Base-by-base conservation (phyloP, 2,797 vertebrate genomes). In the Liparis tanakae region DNA sequence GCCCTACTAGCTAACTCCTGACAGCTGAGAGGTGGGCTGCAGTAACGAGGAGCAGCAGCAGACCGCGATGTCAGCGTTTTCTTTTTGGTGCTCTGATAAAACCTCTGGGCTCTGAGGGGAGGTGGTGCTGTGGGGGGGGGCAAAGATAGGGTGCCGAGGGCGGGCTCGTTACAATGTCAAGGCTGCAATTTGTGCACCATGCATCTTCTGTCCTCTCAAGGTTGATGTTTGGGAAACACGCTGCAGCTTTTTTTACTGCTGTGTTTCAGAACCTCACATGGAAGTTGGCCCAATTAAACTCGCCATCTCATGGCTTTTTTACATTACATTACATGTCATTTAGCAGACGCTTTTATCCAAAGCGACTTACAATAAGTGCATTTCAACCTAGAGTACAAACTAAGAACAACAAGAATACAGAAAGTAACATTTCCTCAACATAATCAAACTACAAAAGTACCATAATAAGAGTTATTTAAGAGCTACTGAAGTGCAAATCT, bases 11-110 rank as follows among this genome's bases (percentile, higher is more conserved):
- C 91, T 85, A 94, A 41, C 65, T 84, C 72, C 79, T 96, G 96
- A 96, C 95, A 96, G 95, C 92, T 87, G 94, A 96, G 95, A 96
- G 83, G 94, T 76, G 76, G 79, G 79, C 76, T 74, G 87, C 95
- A 96, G 95, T 96, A 97, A 97, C 93, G 94, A 96, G 95, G 93
- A 93, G 84, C 84, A 87, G 85, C 93, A 94, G 80, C 85, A 73
- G 83, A 76, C 72, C 79, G 91, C 94, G 82, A 83, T 95, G 95
- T 96, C 95, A 96, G 94, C 91, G 80, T 90, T 96, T 95, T 94
- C 94, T 94, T 95, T 94, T 91, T 90, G 90, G 93, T 83, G 83
- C 74, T 80, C 71, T 83, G 85, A 91, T 85, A 84, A 88, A 22
- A 85, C 78, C 90, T 86, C 85, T 70, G 83, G 83, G 88, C 80